Conservation (phyloP, 2,113 vertebrate genomes). For the Anarhynchus alexandrinus region DNA sequence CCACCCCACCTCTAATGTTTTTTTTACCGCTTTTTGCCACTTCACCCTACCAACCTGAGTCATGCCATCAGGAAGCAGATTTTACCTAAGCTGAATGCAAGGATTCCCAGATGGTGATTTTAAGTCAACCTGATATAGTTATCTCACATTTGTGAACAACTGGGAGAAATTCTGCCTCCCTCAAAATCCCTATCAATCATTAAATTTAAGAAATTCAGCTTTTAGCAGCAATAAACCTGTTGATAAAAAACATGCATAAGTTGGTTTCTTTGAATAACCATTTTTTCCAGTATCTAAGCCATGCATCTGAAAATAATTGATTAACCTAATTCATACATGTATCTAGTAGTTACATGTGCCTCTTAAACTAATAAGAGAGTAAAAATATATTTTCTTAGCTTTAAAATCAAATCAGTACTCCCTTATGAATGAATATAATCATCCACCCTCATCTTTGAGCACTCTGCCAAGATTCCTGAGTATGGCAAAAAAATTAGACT, state of each 20-base stretch:
- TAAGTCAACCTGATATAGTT: background rate
- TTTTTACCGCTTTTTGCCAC: background rate
- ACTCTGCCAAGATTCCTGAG: background rate
- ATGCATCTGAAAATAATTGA: background rate
- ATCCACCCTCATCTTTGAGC: background rate
- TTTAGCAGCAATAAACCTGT: background rate
- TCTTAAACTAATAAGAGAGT: background rate
- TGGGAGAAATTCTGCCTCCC: background rate
- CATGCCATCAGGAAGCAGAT: background rate
- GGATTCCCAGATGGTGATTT: background rate
- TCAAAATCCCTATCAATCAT: background rate
- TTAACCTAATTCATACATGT: background rate
- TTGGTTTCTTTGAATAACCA: background rate
- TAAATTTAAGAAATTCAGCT: background rate
- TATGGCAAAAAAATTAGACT: background rate
- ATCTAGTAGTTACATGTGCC: background rate
- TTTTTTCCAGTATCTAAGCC: background rate
- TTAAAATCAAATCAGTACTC: background rate
- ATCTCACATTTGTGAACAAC: background rate
- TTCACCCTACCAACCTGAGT: background rate
- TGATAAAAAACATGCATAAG: background rate
- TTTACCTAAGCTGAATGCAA: background rate
- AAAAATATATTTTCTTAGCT: background rate
- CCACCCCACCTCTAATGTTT: background rate
- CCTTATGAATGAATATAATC: background rate